Evolutionary conservation across 2,888 invertebrate species (phyloP).

Genomic region (Athetis lepigone): DNA sequence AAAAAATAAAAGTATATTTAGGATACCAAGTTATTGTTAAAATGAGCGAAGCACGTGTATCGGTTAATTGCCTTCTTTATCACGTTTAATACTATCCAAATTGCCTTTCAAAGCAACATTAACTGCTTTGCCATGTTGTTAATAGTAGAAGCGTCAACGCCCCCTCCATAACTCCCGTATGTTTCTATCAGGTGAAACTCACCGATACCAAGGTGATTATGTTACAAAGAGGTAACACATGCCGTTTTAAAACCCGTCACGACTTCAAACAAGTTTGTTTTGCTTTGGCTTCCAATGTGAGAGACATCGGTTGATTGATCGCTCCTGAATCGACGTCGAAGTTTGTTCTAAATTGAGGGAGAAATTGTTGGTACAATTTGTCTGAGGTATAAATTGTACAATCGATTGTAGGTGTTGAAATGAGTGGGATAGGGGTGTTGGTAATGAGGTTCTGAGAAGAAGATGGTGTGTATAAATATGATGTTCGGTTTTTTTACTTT

Average conservation of each 20-base stretch:
- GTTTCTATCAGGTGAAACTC: constrained; percentile 46
- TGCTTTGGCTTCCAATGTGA: constrained; percentile 44
- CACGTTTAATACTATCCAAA: too few species aligned
- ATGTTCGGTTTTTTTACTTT: too few species aligned
- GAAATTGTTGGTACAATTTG: constrained; percentile 40
- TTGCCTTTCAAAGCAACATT: too few species aligned
- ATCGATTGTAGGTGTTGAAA: not conserved
- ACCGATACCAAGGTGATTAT: constrained; percentile 58
- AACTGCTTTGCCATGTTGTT: too few species aligned
- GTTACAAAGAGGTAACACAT: constrained; percentile 61
- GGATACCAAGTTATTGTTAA: too few species aligned
- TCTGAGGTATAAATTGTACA: constrained; percentile 9
- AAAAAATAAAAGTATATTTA: too few species aligned
- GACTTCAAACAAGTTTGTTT: constrained; percentile 54
- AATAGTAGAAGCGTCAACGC: constrained; percentile 9
- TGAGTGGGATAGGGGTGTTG: not conserved
- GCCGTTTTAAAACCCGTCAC: constrained; percentile 54
- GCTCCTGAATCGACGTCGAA: too few species aligned
- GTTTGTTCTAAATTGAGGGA: constrained; percentile 38
- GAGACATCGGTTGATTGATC: constrained; percentile 55
- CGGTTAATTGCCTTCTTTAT: too few species aligned
- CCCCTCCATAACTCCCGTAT: not conserved
- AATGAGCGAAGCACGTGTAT: too few species aligned
- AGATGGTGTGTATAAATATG: too few species aligned
- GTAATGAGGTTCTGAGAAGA: too few species aligned